Percentiles rank a stretch among this genome's conserved stretches.
These are phyloP conservation scores for Tipula vernalis DNA, from an alignment of 2,888 invertebrate species.

Conservation along the genomic window DNA sequence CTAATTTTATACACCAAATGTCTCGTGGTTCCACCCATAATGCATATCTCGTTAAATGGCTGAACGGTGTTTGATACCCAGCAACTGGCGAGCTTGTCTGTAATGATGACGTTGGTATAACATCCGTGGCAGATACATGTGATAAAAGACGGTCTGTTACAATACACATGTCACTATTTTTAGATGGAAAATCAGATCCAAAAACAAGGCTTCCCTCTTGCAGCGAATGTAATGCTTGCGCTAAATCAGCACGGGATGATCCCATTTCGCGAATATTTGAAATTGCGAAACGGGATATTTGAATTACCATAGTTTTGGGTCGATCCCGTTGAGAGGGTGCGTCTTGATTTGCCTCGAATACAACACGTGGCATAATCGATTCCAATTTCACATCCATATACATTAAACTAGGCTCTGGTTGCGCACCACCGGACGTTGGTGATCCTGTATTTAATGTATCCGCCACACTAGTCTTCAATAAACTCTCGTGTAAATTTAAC, in stretches of 20 bases:
- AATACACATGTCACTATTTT: conserved; percentile 55
- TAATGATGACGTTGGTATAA: conserved; percentile 12
- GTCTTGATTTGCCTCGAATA: conserved; percentile 56
- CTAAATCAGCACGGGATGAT: conserved; percentile 62
- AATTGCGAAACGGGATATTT: conserved; percentile 40
- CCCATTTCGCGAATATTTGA: conserved; percentile 51
- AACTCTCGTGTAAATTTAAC: conserved; percentile 70
- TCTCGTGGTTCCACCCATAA: conserved; percentile 78
- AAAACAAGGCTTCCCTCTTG: conserved; percentile 63
- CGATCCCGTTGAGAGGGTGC: conserved; percentile 73
- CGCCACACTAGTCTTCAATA: conserved; percentile 41
- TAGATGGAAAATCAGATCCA: conserved; percentile 65
- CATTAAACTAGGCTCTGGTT: conserved; percentile 31
- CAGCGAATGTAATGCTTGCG: conserved; percentile 64
- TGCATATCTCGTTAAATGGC: conserved; percentile 36
- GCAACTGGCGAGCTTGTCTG: conserved; percentile 12
- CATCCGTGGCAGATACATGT: conserved; percentile 42
- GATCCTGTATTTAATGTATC: conserved; percentile 17
- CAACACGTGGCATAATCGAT: conserved; percentile 76
- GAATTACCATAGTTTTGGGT: conserved; percentile 68
- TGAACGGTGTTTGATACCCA: conserved; percentile 11
- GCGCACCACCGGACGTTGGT: conserved; percentile 17
- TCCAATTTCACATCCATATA: conserved; percentile 83
- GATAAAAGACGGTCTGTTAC: conserved; percentile 71
- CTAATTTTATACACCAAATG: conserved; percentile 77